Conservation (phyloP, 1,140 invertebrate genomes). For the Procambarus clarkii region DNA sequence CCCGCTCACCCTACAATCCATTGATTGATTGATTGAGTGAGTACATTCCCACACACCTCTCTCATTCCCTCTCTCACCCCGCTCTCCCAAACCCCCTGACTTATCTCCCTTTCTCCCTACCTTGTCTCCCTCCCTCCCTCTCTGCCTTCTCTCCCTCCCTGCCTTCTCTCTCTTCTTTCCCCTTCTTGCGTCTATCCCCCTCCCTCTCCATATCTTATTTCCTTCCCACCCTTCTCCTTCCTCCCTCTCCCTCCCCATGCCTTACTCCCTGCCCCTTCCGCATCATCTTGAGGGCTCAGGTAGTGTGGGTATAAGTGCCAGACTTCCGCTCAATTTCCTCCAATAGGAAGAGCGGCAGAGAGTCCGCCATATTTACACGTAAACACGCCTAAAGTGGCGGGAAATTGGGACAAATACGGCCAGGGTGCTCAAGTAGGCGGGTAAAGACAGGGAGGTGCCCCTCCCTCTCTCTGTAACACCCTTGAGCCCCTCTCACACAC, state of each 20-base stretch:
- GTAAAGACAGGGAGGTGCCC: neutral
- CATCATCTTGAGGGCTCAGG: constrained; percentile 16
- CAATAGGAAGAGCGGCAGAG: constrained; percentile 46
- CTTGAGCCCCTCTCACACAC: too few species aligned
- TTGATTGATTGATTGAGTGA: too few species aligned
- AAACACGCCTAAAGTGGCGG: constrained; percentile 36
- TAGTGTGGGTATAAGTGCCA: constrained; percentile 28
- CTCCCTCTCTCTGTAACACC: neutral
- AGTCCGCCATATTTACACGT: constrained; percentile 51
- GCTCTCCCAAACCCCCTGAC: too few species aligned
- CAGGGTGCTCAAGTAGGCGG: constrained; percentile 30
- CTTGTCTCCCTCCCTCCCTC: neutral
- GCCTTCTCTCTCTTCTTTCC: neutral
- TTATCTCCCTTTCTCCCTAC: neutral
- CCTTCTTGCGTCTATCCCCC: constrained; percentile 2
- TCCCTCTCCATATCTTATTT: constrained; percentile 28
- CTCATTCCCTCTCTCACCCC: too few species aligned
- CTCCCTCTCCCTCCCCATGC: neutral
- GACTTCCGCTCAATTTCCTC: constrained; percentile 54
- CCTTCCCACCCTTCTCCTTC: neutral
- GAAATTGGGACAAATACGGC: constrained; percentile 50
- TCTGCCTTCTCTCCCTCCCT: neutral
- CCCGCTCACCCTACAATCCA: too few species aligned
- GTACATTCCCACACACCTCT: too few species aligned
- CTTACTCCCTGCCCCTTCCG: neutral